Conservation (phyloP, 1,140 invertebrate genomes). For the Panulirus ornatus region DNA sequence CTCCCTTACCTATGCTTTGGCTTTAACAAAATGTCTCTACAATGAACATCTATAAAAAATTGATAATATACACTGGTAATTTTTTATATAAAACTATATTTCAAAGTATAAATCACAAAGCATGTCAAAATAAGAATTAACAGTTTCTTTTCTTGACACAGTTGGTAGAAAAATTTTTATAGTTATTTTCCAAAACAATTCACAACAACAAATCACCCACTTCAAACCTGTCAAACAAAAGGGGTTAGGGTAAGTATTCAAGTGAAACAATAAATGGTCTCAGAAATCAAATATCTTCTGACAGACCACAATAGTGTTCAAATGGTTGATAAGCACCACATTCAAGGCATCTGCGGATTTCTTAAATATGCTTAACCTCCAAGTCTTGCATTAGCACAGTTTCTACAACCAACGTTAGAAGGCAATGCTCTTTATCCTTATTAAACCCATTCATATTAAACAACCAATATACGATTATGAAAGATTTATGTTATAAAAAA, state of each 20-base stretch:
- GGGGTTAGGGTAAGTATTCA: not conserved
- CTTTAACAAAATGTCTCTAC: not conserved
- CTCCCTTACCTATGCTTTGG: not conserved
- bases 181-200: conserved; percentile 15
- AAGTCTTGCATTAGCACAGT: not conserved
- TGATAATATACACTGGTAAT: not conserved
- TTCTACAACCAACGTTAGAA: not conserved
- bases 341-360: not conserved
- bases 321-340: conserved; percentile 19
- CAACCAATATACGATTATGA: not conserved
- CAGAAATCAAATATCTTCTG: not conserved
- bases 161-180: conserved; percentile 16
- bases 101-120: conserved; percentile 16
- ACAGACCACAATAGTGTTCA: not conserved
- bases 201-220: not conserved
- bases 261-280: not conserved
- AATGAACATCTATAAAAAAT: not conserved
- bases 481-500: not conserved
- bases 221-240: not conserved
- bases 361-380: not conserved
- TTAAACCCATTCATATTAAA: not conserved
- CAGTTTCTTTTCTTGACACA: not conserved
- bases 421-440: not conserved
- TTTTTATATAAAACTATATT: conserved; percentile 9
- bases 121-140: not conserved